Evolutionary conservation across 2,113 vertebrate species (phyloP).

Genomic region (Thamnaconus septentrionalis): DNA sequence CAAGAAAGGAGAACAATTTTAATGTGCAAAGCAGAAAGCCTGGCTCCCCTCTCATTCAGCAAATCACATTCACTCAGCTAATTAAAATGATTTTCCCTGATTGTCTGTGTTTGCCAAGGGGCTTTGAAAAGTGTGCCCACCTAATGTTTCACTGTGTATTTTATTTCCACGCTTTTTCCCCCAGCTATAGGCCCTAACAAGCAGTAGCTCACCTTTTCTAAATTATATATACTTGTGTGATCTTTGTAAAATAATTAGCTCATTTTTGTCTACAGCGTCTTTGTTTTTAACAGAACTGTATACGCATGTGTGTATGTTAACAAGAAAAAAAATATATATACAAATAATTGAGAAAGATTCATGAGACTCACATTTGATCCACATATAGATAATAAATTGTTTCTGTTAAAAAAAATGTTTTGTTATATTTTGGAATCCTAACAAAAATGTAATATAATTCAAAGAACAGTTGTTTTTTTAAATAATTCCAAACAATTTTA

Average conservation of each 20-base stretch:
- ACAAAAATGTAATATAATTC: background rate
- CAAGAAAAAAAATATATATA: no score
- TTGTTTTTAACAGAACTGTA: no score
- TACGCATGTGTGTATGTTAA: no score
- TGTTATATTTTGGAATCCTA: background rate
- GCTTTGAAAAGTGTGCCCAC: constrained; percentile 92
- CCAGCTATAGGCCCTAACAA: constrained; percentile 29
- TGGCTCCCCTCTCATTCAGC: constrained; percentile 84
- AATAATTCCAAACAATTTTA: background rate
- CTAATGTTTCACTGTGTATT: constrained; percentile 81
- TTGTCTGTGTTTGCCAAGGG: constrained; percentile 74
- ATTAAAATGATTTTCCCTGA: constrained; percentile 92
- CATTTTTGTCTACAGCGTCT: no score
- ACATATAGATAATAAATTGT: background rate
- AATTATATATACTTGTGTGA: constrained; percentile 20
- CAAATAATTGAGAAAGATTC: no score
- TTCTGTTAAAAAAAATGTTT: background rate
- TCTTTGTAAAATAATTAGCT: background rate
- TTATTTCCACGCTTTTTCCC: constrained; percentile 19
- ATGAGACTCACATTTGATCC: no score
- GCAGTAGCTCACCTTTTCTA: constrained; percentile 1
- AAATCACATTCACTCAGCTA: constrained; percentile 98
- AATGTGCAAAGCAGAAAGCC: constrained; percentile 84
- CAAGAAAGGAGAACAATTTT: constrained; percentile 99
- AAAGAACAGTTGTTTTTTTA: background rate